Conservation (phyloP, 2,888 invertebrate genomes). For the Pammene fasciana region DNA sequence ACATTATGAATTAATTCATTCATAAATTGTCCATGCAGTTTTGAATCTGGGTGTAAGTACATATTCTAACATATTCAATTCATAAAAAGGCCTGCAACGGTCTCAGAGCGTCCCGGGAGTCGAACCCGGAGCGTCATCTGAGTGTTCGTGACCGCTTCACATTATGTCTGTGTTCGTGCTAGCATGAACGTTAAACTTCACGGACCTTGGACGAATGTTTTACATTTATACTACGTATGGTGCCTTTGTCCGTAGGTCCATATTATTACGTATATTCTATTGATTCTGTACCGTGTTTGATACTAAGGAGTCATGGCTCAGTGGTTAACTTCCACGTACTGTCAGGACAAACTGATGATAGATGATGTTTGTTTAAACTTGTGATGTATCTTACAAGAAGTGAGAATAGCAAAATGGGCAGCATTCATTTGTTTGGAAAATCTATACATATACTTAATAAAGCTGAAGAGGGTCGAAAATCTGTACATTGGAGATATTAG, state of each 20-base stretch:
- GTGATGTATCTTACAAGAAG: too few relatives aligned
- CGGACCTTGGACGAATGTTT: slow-evolving; percentile 34
- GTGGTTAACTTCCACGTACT: background rate
- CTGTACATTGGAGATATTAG: too few relatives aligned
- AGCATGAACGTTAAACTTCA: slow-evolving; percentile 29
- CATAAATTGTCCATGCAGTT: too few relatives aligned
- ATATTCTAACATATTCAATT: too few relatives aligned
- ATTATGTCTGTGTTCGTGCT: slow-evolving; percentile 42
- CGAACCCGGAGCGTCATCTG: slow-evolving; percentile 53
- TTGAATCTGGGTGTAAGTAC: too few relatives aligned
- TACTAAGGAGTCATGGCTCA: background rate
- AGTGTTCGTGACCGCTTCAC: slow-evolving; percentile 46
- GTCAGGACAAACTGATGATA: background rate
- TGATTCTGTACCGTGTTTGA: background rate
- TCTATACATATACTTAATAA: too few relatives aligned
- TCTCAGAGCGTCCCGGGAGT: slow-evolving; percentile 42
- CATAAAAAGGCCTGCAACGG: background rate
- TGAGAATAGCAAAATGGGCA: too few relatives aligned
- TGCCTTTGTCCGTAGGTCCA: background rate
- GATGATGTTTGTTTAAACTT: too few relatives aligned
- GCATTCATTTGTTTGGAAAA: too few relatives aligned
- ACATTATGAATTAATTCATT: too few relatives aligned
- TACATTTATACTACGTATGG: slow-evolving; percentile 13
- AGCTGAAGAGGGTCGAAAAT: too few relatives aligned
- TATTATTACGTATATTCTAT: background rate